phyloP scores from a whole-genome alignment of 2,888 invertebrate genomes.

The Eupithecia insigniata region DNA sequence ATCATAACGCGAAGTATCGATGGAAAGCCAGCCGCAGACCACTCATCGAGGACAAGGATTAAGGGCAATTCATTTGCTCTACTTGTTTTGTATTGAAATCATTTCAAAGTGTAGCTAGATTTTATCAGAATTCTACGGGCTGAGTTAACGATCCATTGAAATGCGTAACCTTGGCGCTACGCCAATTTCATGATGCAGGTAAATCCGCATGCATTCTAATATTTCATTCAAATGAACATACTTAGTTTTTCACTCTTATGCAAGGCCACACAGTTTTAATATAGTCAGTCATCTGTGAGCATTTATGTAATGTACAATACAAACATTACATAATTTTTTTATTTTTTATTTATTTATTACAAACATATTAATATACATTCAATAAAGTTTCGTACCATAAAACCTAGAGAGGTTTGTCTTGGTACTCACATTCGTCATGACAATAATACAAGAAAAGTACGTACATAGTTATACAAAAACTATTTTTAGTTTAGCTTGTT shows the following conservation, averaged over 20 bases:
- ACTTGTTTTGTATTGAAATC: constrained; percentile 20
- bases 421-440: too few species aligned
- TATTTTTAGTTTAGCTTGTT: too few species aligned
- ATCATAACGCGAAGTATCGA: constrained; percentile 43
- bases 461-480: too few species aligned
- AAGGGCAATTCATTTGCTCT: constrained; percentile 36
- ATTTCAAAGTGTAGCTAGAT: constrained; percentile 28
- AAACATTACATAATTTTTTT: too few species aligned
- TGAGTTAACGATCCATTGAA: constrained; percentile 64
- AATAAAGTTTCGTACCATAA: too few species aligned
- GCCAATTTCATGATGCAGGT: constrained; percentile 66
- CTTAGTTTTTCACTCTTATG: not conserved
- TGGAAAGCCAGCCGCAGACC: constrained; percentile 47
- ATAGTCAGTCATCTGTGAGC: not conserved
- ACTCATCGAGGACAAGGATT: constrained; percentile 39
- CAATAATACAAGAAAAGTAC: too few species aligned
- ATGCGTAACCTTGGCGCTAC: constrained; percentile 64
- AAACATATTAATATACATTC: too few species aligned
- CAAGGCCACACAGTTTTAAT: constrained; percentile 1
- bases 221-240: constrained; percentile 14
- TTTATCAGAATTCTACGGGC: constrained; percentile 31
- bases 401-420: too few species aligned
- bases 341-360: too few species aligned
- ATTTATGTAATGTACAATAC: not conserved
- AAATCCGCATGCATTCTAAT: constrained; percentile 39